phyloP scores from a whole-genome alignment of 2,888 invertebrate species.

The Plemyria rubiginata region DNA sequence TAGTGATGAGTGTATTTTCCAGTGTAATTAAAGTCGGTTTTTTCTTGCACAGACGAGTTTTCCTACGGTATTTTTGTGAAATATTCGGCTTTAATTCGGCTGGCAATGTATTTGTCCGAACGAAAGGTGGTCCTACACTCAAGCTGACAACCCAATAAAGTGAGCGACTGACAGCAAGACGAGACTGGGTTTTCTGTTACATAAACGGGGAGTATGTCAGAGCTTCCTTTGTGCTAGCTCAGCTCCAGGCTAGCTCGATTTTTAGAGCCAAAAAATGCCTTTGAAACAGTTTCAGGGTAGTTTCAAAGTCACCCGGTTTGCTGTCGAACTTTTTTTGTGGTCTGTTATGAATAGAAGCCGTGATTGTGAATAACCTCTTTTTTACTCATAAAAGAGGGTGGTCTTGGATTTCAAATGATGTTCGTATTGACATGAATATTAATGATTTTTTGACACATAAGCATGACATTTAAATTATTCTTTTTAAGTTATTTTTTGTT shows the following conservation, averaged over 20 bases:
- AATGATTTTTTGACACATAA: too few species aligned
- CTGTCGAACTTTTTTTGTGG: not conserved
- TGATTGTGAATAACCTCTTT: not conserved
- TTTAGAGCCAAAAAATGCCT: constrained; percentile 1
- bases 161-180: constrained; percentile 48
- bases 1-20: too few species aligned
- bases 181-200: constrained; percentile 47
- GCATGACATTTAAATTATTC: too few species aligned
- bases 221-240: constrained; percentile 4
- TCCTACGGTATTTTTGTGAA: not conserved
- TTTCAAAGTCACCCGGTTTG: not conserved
- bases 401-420: too few species aligned
- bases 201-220: constrained; percentile 12
- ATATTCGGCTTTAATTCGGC: constrained; percentile 1
- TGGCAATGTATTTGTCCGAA: not conserved
- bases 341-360: not conserved
- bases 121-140: constrained; percentile 11
- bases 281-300: not conserved
- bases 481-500: too few species aligned
- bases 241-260: too few species aligned
- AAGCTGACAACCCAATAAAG: constrained; percentile 53
- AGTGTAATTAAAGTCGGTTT: too few species aligned
- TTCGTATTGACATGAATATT: too few species aligned
- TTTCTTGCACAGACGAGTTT: too few species aligned
- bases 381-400: too few species aligned